Percentiles rank a stretch among this genome's conserved stretches.
Conservation (phyloP, 1,140 invertebrate species). For the Bombus difficillimus region DNA sequence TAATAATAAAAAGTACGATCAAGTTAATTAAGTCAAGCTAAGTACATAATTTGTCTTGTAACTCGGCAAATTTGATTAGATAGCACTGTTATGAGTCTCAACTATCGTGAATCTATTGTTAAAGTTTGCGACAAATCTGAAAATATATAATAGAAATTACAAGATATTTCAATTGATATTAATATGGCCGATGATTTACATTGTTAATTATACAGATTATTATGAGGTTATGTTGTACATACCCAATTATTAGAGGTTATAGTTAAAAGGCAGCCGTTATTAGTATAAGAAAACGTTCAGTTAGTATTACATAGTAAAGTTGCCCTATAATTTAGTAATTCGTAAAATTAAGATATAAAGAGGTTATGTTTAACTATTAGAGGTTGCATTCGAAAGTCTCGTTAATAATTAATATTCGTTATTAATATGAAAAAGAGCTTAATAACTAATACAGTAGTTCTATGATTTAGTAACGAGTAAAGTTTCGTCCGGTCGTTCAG, state of each 20-base stretch:
- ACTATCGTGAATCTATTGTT: not conserved
- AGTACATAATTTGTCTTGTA: not conserved
- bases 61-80: not conserved
- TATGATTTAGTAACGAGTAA: conserved; percentile 13
- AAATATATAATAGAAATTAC: not conserved
- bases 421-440: not conserved
- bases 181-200: not conserved
- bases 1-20: not conserved
- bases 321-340: not conserved
- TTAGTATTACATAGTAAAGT: not conserved
- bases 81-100: not conserved
- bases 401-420: not conserved
- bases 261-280: not conserved
- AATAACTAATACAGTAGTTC: not conserved
- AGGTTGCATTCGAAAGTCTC: not conserved
- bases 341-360: not conserved
- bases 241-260: not conserved
- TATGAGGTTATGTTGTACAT: not conserved
- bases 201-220: not conserved
- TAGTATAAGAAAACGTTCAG: not conserved
- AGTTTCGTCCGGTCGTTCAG: conserved; percentile 24
- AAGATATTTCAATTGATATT: not conserved
- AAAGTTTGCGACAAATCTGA: not conserved
- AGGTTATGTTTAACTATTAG: not conserved
- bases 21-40: too few species aligned